Base-by-base conservation (phyloP, 2,113 vertebrate species). In the Procavia capensis region DNA sequence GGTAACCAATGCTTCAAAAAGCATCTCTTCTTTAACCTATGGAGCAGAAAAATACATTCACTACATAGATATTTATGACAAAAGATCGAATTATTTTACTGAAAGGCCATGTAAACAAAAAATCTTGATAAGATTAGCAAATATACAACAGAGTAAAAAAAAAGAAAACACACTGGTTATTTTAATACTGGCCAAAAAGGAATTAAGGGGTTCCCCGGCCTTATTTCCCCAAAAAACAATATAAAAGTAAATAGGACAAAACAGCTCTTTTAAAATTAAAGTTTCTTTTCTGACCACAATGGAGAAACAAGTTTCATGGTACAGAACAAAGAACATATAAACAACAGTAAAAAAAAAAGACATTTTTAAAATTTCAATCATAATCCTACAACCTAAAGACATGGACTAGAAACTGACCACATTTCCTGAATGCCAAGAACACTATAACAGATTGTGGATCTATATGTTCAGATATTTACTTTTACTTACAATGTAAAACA, bases 1-100 rank as follows among this genome's bases (percentile, higher is more conserved):
- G 1, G 99, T 99, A 43, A 99, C 99, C 96, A 99, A 98, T 47
- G 99, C 99, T 97, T 99, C 99, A 96, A 99, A 99, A 9, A 99
- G 98, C 99, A 99, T 99, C 97, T 99, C 99, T 96, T 99, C 99
- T 98, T 99, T 99, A 82, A 99, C 99, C 99, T 99, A 81, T 16
- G 14, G 76, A 93, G 93, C 50, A 92, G 50, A 92, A 96, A 94
- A 66, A 45, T 8, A 93, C 91, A 83, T 84, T 85, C 22, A 96
- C 19, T 70, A 68, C 34, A 7, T 57, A 94, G n/a, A 88, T 43
- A 89, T 50, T 94, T 82, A 81, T 16, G 47, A 95, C 17, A 88
- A 78, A 14, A 0, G 36, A 17, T 4, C 63, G n/a, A 88, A 84
- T 80, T 82, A 93, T n/a, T 36, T 87, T 76, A 94, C 0, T 83